A percentile compares a stretch with the other conserved stretches of the same genome.
These are phyloP conservation scores for Paraescarpia echinospica DNA, from an alignment of 1,140 invertebrate species.

Conservation along the genomic window DNA sequence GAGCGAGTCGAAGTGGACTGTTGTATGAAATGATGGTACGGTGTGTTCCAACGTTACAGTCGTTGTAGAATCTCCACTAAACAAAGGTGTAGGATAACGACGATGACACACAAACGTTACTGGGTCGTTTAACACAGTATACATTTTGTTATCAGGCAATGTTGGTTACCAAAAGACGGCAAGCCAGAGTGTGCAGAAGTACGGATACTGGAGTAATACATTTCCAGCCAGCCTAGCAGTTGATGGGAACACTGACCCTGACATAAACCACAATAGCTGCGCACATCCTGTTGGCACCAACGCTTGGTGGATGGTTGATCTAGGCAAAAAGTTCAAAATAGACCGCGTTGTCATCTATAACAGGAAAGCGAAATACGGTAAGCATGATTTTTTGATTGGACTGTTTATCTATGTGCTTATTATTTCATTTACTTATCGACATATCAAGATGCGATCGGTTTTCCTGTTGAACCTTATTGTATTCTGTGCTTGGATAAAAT, in stretches of 20 bases:
- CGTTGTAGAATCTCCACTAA: not conserved
- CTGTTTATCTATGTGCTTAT: not conserved
- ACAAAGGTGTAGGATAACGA: not conserved
- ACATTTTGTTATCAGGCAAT: not conserved
- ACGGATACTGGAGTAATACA: not conserved
- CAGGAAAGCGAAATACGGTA: not conserved
- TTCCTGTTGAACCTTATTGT: too few relatives aligned
- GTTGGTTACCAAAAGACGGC: not conserved
- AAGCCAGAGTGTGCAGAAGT: not conserved
- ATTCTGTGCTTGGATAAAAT: too few relatives aligned
- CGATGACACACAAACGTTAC: not conserved
- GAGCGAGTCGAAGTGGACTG: too few relatives aligned
- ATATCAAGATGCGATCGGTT: too few relatives aligned
- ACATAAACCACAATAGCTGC: not conserved
- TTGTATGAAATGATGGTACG: too few relatives aligned
- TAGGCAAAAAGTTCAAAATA: not conserved
- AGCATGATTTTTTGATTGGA: not conserved
- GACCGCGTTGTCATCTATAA: not conserved
- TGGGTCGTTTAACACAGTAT: not conserved
- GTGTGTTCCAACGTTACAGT: not conserved
- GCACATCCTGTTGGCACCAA: not conserved
- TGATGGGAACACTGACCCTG: not conserved
- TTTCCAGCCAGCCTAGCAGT: not conserved
- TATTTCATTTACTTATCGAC: too few relatives aligned
- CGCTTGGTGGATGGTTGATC: not conserved